Percentiles rank a stretch among this genome's conserved stretches.
Conservation (phyloP, 92 coral and sea anemone genomes). For the Ricordea florida region DNA sequence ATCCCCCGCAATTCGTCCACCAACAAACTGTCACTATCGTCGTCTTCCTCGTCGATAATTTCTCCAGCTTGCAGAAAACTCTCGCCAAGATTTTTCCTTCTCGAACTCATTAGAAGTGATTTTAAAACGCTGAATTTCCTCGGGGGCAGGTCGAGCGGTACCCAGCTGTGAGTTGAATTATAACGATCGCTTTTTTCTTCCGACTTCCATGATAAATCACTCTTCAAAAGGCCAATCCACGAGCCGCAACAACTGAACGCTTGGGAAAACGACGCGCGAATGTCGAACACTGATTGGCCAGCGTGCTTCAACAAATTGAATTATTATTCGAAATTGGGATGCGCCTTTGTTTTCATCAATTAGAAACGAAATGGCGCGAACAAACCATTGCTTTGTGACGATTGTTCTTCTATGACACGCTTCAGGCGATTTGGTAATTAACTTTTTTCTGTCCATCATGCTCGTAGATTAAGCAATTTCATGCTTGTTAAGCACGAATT, state of each 20-base stretch:
- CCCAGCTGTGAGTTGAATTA: conserved; percentile 38
- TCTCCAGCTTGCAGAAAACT: conserved; percentile 58
- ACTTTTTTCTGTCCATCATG: neutral
- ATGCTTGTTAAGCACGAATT: neutral
- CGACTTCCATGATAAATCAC: conserved; percentile 15
- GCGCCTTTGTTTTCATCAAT: conserved; percentile 33
- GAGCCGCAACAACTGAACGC: conserved; percentile 56
- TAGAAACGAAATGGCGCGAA: conserved; percentile 76
- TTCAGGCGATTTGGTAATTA: neutral
- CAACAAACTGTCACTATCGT: conserved; percentile 71
- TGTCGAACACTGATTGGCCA: conserved; percentile 70
- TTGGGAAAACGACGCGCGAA: conserved; percentile 83
- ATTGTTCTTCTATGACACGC: neutral
- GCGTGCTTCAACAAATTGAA: conserved; percentile 50
- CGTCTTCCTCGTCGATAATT: conserved; percentile 69
- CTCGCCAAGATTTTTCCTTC: conserved; percentile 48
- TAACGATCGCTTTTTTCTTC: neutral
- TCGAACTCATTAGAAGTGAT: conserved; percentile 42
- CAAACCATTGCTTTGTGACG: conserved; percentile 2
- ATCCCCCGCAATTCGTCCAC: conserved; percentile 89
- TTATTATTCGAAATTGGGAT: conserved; percentile 63
- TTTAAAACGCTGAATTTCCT: neutral
- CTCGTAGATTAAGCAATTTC: neutral
- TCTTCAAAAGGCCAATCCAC: conserved; percentile 48
- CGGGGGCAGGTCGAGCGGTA: neutral